Percentiles rank a stretch among this genome's conserved stretches.
These are phyloP conservation scores for Tachyglossus aculeatus DNA, from an alignment of 2,797 vertebrate genomes.

Conservation along the genomic window DNA sequence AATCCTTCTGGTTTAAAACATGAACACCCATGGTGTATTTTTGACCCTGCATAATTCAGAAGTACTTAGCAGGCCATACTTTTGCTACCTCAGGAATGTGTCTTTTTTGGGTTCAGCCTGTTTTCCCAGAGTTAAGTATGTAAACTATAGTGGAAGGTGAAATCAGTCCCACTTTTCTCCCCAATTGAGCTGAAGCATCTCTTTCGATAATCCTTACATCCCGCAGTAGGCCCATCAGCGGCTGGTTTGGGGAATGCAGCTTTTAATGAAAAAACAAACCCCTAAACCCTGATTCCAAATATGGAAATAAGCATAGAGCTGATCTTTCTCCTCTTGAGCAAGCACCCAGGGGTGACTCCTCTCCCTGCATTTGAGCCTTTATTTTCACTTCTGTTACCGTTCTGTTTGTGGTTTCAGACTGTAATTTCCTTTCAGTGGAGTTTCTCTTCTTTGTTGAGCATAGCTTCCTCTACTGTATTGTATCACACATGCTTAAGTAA, in stretches of 20 bases:
- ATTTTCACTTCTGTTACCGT: background rate
- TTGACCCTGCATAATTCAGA: background rate
- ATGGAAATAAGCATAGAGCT: background rate
- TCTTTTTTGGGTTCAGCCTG: fast-evolving
- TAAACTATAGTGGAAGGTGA: background rate
- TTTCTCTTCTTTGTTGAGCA: background rate
- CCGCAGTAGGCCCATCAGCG: background rate
- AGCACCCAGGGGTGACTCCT: background rate
- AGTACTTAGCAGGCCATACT: background rate
- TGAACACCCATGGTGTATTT: background rate
- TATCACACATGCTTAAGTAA: no score
- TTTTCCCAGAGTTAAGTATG: background rate
- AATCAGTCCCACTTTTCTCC: background rate
- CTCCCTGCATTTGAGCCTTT: background rate
- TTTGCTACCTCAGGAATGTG: background rate
- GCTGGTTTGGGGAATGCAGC: no score
- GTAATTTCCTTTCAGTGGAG: background rate
- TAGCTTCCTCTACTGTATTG: no score
- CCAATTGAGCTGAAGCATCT: background rate
- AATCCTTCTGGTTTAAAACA: background rate
- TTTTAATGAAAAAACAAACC: no score
- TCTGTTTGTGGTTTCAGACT: background rate
- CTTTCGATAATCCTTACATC: background rate
- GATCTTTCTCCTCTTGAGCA: no score
- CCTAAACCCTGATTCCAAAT: fast-evolving